phyloP scores from a whole-genome alignment of 2,888 invertebrate genomes.

The Cerceris ruficornis region DNA sequence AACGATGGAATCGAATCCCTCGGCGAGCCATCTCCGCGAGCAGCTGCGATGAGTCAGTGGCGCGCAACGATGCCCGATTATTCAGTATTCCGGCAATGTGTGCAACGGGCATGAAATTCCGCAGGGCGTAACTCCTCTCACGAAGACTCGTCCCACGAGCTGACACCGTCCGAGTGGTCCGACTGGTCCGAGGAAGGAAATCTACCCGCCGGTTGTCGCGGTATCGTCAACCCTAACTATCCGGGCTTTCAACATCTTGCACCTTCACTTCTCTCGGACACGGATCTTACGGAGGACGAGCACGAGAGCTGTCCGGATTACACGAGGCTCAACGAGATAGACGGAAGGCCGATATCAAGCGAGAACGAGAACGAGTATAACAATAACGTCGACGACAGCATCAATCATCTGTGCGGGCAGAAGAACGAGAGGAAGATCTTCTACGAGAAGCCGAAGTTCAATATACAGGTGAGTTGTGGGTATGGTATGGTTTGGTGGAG shows the following conservation, averaged over 20 bases:
- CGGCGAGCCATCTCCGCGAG: background rate
- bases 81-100: constrained; percentile 48
- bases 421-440: constrained; percentile 83
- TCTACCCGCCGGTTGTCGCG: constrained; percentile 83
- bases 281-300: constrained; percentile 82
- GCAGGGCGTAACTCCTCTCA: constrained; percentile 68
- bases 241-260: constrained; percentile 92
- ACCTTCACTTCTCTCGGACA: constrained; percentile 80
- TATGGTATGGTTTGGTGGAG: no score
- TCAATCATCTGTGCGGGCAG: constrained; percentile 83
- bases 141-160: constrained; percentile 67
- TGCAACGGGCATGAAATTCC: constrained; percentile 54
- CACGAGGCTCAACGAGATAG: constrained; percentile 83
- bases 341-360: constrained; percentile 78
- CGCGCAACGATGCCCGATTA: constrained; percentile 40
- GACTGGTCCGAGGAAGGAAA: constrained; percentile 80
- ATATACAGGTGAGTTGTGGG: constrained; percentile 79
- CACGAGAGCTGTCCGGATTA: constrained; percentile 82
- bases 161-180: constrained; percentile 76
- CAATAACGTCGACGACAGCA: constrained; percentile 81
- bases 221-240: constrained; percentile 92
- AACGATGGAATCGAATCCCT: constrained; percentile 30
- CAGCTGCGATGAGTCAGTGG: constrained; percentile 54
- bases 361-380: constrained; percentile 83
- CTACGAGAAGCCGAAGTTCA: constrained; percentile 84